Evolutionary conservation across 1,140 invertebrate species (phyloP), one percentile per base, ranked within the genome.

Genomic region (Alviniconcha marisindica): DNA sequence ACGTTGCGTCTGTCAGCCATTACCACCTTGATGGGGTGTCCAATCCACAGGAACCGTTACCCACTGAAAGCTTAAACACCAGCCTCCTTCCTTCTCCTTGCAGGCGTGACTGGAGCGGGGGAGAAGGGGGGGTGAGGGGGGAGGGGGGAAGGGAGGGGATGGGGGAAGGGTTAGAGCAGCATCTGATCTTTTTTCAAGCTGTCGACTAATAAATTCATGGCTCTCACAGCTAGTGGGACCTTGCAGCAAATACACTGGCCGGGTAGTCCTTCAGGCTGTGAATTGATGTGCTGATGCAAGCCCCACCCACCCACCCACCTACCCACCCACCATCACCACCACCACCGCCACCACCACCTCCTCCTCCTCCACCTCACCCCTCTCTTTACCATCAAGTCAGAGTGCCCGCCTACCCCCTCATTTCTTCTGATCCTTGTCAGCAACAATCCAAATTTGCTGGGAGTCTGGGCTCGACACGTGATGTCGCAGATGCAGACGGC

Each of bases 201-300:
- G 38, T 38, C 69, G 33, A 24, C 69, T 36, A 31, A 71, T 71
- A 38, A 21, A 71, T 71, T 71, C 69, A 71, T 71, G 69, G 33
- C 31, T 36, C 69, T 38, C 38, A 31, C 31, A 71, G 38, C 33
- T n/a, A n/a, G n/a, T n/a, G n/a, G 36, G 31, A 71, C 33, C 69
- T 21, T 38, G n/a, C 31, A 36, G 69, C 28, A 71, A 71, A 71
- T 71, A 38, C n/a, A 71, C 69, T 38, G 38, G 28, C n/a, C 36
- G 31, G 21, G 36, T 36, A 36, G 36, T 38, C 38, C 69, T 71
- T 38, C 31, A 36, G 33, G 33, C 69, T 71, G 33, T 28, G n/a
- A 36, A 31, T 71, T 71, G n/a, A n/a, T n/a, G n/a, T n/a, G n/a
- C n/a, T n/a, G n/a, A n/a, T n/a, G n/a, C n/a, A n/a, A n/a, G n/a